Evolutionary conservation across 2,797 vertebrate genomes (phyloP).

Genomic region (Corythornis leucogaster): DNA sequence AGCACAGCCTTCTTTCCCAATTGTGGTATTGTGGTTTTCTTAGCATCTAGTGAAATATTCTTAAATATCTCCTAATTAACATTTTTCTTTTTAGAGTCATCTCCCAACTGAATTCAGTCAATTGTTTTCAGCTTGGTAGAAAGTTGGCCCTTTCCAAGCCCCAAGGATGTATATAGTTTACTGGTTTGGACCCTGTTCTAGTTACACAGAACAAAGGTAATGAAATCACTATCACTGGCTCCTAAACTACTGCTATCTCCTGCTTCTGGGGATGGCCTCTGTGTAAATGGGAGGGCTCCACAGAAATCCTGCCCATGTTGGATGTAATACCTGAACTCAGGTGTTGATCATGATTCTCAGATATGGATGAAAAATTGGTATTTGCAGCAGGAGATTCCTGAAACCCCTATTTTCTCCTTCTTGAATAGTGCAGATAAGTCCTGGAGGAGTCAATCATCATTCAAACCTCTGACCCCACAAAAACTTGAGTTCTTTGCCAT

Average conservation of each 20-base stretch:
- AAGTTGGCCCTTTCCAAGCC: background rate
- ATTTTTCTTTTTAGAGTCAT: slow-evolving; percentile 42
- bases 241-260: background rate
- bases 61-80: slow-evolving; percentile 40
- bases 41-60: slow-evolving; percentile 33
- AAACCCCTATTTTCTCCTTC: background rate
- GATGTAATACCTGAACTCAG: background rate
- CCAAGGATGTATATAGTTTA: background rate
- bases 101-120: slow-evolving; percentile 26
- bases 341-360: background rate
- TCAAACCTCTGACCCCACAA: background rate
- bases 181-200: slow-evolving; percentile 2
- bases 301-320: background rate
- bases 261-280: background rate
- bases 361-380: background rate
- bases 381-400: background rate
- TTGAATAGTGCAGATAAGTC: background rate
- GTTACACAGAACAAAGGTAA: slow-evolving; percentile 5
- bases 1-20: background rate
- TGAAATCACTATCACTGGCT: background rate
- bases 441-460: background rate
- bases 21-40: slow-evolving; percentile 51
- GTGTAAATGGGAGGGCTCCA: background rate
- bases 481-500: background rate
- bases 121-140: slow-evolving; percentile 15